phyloP scores from a whole-genome alignment of 2,888 invertebrate genomes.

The Drosophila meridionalis region DNA sequence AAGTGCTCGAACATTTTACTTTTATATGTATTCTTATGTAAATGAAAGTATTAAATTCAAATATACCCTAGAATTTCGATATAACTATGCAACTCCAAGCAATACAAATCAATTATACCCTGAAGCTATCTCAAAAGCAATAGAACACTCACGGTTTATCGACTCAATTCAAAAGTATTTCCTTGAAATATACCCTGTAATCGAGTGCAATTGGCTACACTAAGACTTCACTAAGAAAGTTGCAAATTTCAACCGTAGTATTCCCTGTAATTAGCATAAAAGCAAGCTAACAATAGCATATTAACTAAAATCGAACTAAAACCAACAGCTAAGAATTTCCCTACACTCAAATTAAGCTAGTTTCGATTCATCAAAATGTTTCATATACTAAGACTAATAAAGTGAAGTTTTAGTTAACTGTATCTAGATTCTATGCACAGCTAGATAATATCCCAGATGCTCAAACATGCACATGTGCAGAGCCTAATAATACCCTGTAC shows the following conservation, averaged over 20 bases:
- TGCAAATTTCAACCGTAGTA: not conserved
- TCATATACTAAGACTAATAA: not conserved
- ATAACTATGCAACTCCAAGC: too few relatives aligned
- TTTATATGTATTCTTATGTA: too few relatives aligned
- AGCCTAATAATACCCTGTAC: not conserved
- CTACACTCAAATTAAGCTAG: not conserved
- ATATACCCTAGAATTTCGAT: too few relatives aligned
- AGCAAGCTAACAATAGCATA: not conserved
- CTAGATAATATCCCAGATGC: not conserved
- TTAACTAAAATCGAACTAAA: not conserved
- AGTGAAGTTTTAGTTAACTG: not conserved
- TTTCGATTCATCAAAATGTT: not conserved
- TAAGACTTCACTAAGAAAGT: not conserved
- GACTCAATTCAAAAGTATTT: not conserved
- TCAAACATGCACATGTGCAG: not conserved
- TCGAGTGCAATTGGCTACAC: not conserved
- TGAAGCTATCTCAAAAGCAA: too few relatives aligned
- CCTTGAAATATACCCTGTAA: not conserved
- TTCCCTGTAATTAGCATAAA: not conserved
- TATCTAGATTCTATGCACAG: not conserved
- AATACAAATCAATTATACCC: too few relatives aligned
- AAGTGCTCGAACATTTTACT: too few relatives aligned
- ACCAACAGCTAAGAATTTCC: not conserved
- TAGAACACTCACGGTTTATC: not conserved
- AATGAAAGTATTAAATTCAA: too few relatives aligned